Percentiles rank a stretch among this genome's conserved stretches.
Evolutionary conservation across 1,140 invertebrate genomes (phyloP).

Genomic region (Eupristina koningsbergeri): DNA sequence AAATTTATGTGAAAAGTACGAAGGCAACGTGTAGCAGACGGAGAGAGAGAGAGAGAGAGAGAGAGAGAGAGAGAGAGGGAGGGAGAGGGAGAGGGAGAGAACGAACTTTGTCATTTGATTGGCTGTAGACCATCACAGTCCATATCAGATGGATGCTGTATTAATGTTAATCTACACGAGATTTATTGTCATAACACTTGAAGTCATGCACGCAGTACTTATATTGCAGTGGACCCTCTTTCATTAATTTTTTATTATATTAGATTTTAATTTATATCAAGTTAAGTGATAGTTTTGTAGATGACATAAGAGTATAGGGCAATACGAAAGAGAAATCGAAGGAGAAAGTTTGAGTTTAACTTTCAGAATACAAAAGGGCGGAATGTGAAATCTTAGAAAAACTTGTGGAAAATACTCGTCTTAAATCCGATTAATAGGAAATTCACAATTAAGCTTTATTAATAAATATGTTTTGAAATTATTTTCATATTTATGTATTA

Average conservation of each 20-base stretch:
- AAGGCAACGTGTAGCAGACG: neutral
- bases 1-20: neutral
- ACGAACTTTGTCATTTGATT: neutral
- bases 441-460: too few species aligned
- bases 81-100: too few species aligned
- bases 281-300: neutral
- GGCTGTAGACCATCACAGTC: neutral
- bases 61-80: too few species aligned
- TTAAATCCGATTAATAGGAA: neutral
- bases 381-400: neutral
- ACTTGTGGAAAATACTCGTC: neutral
- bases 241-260: neutral
- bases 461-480: too few species aligned
- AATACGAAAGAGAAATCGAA: neutral
- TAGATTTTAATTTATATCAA: neutral
- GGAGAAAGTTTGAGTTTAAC: neutral
- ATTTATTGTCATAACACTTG: too few species aligned
- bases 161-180: slow-evolving; percentile 14
- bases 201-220: too few species aligned
- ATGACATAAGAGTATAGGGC: neutral
- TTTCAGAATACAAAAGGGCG: neutral
- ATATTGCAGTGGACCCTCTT: too few species aligned
- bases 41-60: neutral
- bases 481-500: too few species aligned
- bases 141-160: slow-evolving; percentile 11